Conservation (phyloP, 2,797 vertebrate genomes). For the Threskiornis aethiopicus region DNA sequence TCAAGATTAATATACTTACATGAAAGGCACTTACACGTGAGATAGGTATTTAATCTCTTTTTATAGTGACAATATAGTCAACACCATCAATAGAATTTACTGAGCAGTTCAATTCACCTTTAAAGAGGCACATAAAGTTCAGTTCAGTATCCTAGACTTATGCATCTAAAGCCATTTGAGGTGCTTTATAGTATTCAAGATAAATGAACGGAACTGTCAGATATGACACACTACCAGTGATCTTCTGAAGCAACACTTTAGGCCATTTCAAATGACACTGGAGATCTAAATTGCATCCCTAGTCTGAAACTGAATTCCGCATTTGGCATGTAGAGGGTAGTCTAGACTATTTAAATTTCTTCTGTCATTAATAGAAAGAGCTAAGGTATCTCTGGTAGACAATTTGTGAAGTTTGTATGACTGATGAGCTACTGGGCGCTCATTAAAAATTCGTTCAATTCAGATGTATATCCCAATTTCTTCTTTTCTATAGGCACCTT, state of each 20-base stretch:
- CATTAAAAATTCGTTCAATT: background rate
- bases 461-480: background rate
- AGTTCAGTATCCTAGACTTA: background rate
- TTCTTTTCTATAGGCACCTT: background rate
- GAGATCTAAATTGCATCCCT: background rate
- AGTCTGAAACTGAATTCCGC: background rate
- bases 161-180: background rate
- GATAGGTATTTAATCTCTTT: background rate
- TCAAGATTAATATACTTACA: background rate
- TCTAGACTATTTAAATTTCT: background rate
- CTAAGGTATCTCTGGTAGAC: background rate
- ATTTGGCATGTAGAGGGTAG: background rate
- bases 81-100: background rate
- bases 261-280: background rate
- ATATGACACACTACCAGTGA: fast-evolving
- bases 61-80: background rate
- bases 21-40: background rate
- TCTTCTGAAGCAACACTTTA: background rate
- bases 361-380: background rate
- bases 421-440: background rate
- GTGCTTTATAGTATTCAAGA: background rate
- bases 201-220: background rate
- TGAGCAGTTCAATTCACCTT: background rate
- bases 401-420: background rate
- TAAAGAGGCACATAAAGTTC: background rate